Evolutionary conservation across 2,113 vertebrate species (phyloP), one percentile per base, ranked within the genome.

Genomic region (Campylomormyrus tamandua): DNA sequence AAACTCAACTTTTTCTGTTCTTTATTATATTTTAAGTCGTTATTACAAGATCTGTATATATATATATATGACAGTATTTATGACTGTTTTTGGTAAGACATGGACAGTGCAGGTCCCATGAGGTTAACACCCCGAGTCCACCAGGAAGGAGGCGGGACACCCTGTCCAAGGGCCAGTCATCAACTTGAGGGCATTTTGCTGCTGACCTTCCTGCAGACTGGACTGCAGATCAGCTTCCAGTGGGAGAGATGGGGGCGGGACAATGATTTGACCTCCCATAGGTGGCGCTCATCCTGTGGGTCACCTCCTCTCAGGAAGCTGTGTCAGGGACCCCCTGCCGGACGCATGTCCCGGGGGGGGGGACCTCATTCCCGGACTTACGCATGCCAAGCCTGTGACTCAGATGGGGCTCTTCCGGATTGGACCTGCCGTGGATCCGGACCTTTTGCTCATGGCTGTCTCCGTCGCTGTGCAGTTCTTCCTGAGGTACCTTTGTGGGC

Each of bases 21-120:
- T 83, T 89, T 56, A 53, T 35, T 53, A 83, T 17, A 83, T 53
- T 83, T 83, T 52, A 80, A 35, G 27, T 19, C 19, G 21, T 53
- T 39, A 87, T 87, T 21, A 87, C n/a, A 56, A 56, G 21, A 52
- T 42, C n/a, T 89, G 88, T 48, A 27, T 53, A 52, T 39, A 42
- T 42, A 42, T 42, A 3, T 80, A 89, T 89, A 89, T 46, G 19
- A 48, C 74, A 89, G 88, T 83, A 83, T 89, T 50, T 24, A 83
- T 89, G 31, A n/a, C 48, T 53, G 62, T 70, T 83, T 89, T 58
- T 45, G 50, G 35, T 83, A 56, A 52, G 50, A 56, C 49, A 39
- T 87, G 50, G 85, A 39, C 49, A 35, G 27, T 35, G 85, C n/a
- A 19, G 50, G 27, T 19, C 13, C 31, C 48, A 19, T 53, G 49